These are phyloP conservation scores for Drosophila nr. fundita DNA, from an alignment of 2,888 invertebrate genomes.

Conservation along the genomic window DNA sequence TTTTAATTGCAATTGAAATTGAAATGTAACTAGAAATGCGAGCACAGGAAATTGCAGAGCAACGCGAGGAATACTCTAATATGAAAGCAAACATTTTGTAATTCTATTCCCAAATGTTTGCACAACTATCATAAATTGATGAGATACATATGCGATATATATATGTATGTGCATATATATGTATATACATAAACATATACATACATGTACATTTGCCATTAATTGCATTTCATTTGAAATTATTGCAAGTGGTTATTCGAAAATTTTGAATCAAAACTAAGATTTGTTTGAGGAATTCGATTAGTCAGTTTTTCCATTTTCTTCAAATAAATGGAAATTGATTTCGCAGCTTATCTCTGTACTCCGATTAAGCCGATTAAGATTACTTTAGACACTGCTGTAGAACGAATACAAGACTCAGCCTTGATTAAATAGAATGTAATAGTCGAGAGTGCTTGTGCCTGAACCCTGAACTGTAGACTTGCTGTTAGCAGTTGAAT, in stretches of 20 bases:
- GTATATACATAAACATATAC: background rate
- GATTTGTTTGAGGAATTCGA: background rate
- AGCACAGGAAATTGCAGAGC: conserved; percentile 59
- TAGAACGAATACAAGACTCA: background rate
- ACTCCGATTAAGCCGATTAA: no score
- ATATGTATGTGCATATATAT: background rate
- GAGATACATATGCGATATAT: conserved; percentile 11
- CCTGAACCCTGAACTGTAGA: background rate
- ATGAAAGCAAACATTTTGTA: conserved; percentile 55
- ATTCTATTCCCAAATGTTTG: conserved; percentile 59
- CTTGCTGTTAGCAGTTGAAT: background rate
- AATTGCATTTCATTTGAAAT: background rate
- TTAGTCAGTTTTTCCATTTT: background rate
- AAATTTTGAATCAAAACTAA: background rate
- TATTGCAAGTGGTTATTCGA: background rate
- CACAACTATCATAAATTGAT: conserved; percentile 55
- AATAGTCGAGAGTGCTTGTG: background rate
- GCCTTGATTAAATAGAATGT: rapidly evolving
- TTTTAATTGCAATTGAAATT: conserved; percentile 79
- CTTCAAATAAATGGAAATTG: background rate
- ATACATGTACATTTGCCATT: background rate
- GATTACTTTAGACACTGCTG: background rate
- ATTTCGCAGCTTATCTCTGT: background rate
- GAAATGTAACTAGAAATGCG: conserved; percentile 62
- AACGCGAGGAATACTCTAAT: conserved; percentile 26